Percentiles rank a stretch among this genome's conserved stretches.
phyloP scores from a whole-genome alignment of 2,888 invertebrate genomes.

The Plebejus melissa region DNA sequence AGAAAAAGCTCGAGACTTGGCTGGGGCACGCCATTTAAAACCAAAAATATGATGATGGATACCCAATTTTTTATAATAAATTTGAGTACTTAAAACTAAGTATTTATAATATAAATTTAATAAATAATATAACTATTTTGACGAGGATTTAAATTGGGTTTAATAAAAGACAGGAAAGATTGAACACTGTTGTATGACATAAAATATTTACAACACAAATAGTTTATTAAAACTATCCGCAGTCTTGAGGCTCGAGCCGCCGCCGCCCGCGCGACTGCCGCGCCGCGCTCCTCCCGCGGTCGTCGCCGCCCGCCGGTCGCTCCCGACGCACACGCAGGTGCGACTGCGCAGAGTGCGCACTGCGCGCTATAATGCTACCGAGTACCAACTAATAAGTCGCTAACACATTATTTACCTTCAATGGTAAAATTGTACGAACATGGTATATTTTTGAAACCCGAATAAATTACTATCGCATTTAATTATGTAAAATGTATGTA shows the following conservation, averaged over 20 bases:
- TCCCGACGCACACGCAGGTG: neutral
- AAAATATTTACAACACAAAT: constrained; percentile 25
- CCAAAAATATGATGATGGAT: too few relatives aligned
- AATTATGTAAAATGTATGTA: neutral
- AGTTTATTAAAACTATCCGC: neutral
- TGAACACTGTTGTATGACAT: constrained; percentile 26
- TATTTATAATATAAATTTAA: too few relatives aligned
- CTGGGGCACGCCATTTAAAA: too few relatives aligned
- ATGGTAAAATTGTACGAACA: neutral
- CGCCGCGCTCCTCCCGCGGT: neutral
- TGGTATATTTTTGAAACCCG: neutral
- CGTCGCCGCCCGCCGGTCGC: neutral
- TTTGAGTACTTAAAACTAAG: too few relatives aligned
- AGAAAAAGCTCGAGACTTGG: too few relatives aligned
- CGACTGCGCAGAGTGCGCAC: too few relatives aligned
- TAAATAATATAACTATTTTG: too few relatives aligned
- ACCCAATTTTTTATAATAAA: too few relatives aligned
- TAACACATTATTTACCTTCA: neutral
- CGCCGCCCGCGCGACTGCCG: neutral
- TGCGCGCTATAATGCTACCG: neutral
- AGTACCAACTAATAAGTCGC: neutral
- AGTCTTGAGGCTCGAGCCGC: neutral
- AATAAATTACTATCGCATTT: neutral
- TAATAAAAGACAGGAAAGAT: constrained; percentile 17
- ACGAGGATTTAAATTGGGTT: neutral